phyloP scores from a whole-genome alignment of 2,797 vertebrate genomes.

The Morelia viridis region DNA sequence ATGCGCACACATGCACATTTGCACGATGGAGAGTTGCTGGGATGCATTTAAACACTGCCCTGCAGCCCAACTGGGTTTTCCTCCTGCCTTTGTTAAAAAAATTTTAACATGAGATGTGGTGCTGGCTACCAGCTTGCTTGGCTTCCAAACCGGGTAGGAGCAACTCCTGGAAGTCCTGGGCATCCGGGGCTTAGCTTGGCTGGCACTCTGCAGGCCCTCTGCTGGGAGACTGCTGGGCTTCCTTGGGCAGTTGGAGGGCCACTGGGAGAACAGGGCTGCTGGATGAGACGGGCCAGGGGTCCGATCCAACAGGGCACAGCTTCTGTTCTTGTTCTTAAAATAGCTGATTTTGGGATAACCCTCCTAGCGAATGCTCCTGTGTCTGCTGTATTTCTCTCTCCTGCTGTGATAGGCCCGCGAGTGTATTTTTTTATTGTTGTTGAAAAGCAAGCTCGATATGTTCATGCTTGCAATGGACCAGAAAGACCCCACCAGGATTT shows the following conservation, averaged over 20 bases:
- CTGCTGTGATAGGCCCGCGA: not conserved
- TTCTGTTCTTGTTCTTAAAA: not conserved
- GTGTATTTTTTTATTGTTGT: not conserved
- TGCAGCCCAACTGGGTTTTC: not conserved
- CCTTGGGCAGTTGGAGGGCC: not conserved
- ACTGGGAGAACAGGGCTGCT: not conserved
- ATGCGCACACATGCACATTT: not conserved
- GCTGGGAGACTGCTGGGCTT: not conserved
- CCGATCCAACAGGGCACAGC: fast-evolving
- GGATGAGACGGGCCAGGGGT: not conserved
- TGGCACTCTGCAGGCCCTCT: not conserved
- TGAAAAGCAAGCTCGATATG: not conserved
- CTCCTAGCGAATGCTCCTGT: fast-evolving
- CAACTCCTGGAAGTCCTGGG: too few relatives aligned
- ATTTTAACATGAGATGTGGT: too few relatives aligned
- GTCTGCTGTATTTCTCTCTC: not conserved
- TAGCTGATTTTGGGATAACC: not conserved
- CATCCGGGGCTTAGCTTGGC: too few relatives aligned
- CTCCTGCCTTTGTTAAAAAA: not conserved
- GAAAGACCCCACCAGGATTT: not conserved
- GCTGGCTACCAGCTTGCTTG: not conserved
- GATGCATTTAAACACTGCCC: not conserved
- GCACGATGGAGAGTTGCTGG: not conserved
- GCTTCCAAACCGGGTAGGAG: too few relatives aligned
- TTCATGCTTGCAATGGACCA: not conserved